Base-by-base conservation (phyloP, 1,140 invertebrate genomes). In the Drosophila lini region DNA sequence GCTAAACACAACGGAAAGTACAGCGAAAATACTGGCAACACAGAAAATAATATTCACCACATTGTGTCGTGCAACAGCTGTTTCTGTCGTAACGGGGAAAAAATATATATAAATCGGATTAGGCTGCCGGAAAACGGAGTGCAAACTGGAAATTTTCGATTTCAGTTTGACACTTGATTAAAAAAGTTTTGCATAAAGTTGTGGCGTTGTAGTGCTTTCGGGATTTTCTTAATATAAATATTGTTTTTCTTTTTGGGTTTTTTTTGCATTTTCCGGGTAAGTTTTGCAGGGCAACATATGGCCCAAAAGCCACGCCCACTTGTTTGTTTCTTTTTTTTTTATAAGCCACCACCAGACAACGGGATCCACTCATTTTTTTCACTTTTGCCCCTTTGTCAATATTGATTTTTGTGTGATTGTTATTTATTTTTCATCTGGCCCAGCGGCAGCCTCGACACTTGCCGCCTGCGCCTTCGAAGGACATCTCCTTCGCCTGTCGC, bases 321-420 rank as follows among this genome's bases (percentile, higher is more conserved):
- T 61, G 44, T 62, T 61, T 61, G 44, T 9, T 53, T 48, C 3
- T 28, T 9, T 13, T 3, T 25, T 40, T 61, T 67, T 77, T 68
- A 42, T 41, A 31, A 52, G 31, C 47, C 48, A 38, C 47, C 48
- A 38, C 55, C 68, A 53, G 42, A 48, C 44, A 22, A 42, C 48
- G 48, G 31, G 6, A 22, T 34, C 40, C 38, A 31, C 19, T 38
- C n/a, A 15, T 38, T 53, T 62, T 65, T 50, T 32, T 50, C 41
- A n/a, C 22, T 40, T 36, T 34, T 41, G 40, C 42, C 42, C 59
- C 59, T 57, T 79, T 78, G 81, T 85, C 81, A 85, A 85, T 85
- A 85, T 85, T 85, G 81, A 85, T 85, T 85, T 85, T 85, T 74
- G 62, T 85, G 60, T 85, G 81, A 85, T 85, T 85, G 81, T 85